Evolutionary conservation across 1,140 invertebrate genomes (phyloP), one percentile per base, ranked within the genome.

Genomic region (Macrostomum lignano): DNA sequence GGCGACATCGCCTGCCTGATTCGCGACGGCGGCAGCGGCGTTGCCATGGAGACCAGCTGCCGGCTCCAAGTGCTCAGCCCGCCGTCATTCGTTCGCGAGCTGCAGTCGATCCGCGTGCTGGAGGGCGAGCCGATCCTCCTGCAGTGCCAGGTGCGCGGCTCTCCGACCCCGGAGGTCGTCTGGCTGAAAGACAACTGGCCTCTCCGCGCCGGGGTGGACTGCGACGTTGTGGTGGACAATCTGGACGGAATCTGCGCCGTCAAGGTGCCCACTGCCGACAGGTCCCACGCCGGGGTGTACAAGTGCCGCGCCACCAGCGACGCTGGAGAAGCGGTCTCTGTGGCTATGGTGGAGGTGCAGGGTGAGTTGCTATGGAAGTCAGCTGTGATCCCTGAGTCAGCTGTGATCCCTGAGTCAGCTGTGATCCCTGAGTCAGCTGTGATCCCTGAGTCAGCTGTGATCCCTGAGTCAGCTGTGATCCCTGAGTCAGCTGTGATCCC

Each of bases 61-160:
- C n/a, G n/a, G n/a, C 77, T 79, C 52, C 65, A 74, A 31, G 65
- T 79, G 10, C 76, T 17, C 77, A 73, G 73, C 74, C 74, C 2
- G 72, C 74, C 41, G 58, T 72, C 0, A 63, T 70, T 0, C 66
- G 67, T 39, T 73, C 69, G 7, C 60, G 59, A 0, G 55, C 46
- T 11, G 54, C 70, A 0, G 53, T 73, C n/a, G 58, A 58, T 2
- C 57, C 75, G 2, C n/a, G n/a, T n/a, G n/a, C n/a, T n/a, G n/a
- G n/a, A n/a, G n/a, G 68, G 67, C 4, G 60, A 63, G 17, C 65
- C 22, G 61, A 69, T 48, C 55, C 73, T 44, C 68, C 74, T 19
- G 68, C 76, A 55, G 74, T 79, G 51, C 62, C 65, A 22, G 66
- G 67, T 51, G 67, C 69, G 36, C 51, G 82, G 38, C 67, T 69